Evolutionary conservation across 1,140 invertebrate species (phyloP), one percentile per base, ranked within the genome.

Genomic region (Leptinotarsa lineolata): DNA sequence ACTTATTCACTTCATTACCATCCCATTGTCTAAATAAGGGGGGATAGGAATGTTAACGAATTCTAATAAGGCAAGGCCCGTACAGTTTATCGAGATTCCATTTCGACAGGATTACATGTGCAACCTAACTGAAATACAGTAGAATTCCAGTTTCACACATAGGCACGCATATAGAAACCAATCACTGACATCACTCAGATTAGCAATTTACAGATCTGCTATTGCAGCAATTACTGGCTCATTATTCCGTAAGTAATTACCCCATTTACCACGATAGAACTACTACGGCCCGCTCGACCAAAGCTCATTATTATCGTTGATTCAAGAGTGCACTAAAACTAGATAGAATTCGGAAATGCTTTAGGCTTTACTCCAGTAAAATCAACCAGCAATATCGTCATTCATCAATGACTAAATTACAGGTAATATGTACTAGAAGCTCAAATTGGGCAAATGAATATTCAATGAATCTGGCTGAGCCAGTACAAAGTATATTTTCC

Each of bases 201-300:
- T 83, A 84, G 82, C 82, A 84, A 84, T 84, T 84, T 83, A 83
- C 82, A 82, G 83, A 83, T 83, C 81, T 81, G 82, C 82, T 82
- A 83, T 83, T 83, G 80, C 81, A 81, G 81, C 81, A 84, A 83
- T 83, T 83, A 83, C 82, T 75, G 78, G 79, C 82, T 83, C 81
- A 84, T 83, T 83, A 83, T 83, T 81, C 77, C 78, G 80, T 78
- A 84, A 84, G 82, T 84, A 84, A 84, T 84, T 84, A 83, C 83
- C 74, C 80, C 74, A 78, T 78, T 78, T 73, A 58, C 76, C 63
- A 54, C 76, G 69, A 75, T 72, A 69, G 73, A 69, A 67, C 48
- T 73, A 70, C 22, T 71, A 39, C 24, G 67, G 67, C 67, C 67
- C 48, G 48, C 48, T 63, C 48, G 69, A 63, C 58, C 69, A 45